A percentile compares a stretch with the other conserved stretches of the same genome.
These are phyloP conservation scores for Butorides virescens DNA, from an alignment of 2,113 vertebrate genomes.

Conservation along the genomic window DNA sequence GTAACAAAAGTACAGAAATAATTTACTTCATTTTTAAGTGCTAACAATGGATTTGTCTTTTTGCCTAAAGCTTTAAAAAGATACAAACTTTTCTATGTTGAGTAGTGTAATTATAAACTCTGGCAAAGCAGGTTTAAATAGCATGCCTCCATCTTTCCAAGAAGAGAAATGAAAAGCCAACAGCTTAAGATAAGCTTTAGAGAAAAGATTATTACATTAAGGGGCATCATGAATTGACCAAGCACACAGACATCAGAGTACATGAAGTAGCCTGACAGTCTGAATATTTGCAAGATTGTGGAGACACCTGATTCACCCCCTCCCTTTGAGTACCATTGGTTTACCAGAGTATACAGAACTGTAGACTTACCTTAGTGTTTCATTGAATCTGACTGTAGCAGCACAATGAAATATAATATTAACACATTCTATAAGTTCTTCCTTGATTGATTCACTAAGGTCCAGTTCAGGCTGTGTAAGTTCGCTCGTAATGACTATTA, in stretches of 20 bases:
- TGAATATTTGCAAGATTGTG: background rate
- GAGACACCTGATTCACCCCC: background rate
- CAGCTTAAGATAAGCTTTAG: background rate
- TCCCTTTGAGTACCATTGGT: background rate
- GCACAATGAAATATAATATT: slow-evolving; percentile 96
- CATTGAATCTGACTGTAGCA: slow-evolving; percentile 95
- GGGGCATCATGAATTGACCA: background rate
- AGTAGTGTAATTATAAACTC: background rate
- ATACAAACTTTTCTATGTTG: background rate
- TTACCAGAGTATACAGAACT: background rate
- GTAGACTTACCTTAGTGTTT: slow-evolving; percentile 89
- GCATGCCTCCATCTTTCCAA: background rate
- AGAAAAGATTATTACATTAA: background rate
- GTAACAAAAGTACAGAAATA: background rate
- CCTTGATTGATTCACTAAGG: slow-evolving; percentile 85
- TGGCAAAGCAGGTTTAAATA: background rate
- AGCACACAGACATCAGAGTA: background rate
- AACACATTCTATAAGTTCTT: slow-evolving; percentile 77
- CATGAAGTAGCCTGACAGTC: background rate
- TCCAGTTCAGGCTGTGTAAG: slow-evolving; percentile 87
- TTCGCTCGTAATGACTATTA: slow-evolving; percentile 88
- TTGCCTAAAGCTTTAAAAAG: background rate
- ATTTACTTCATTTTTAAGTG: background rate
- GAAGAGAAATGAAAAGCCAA: background rate
- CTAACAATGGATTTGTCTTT: background rate